A percentile compares a stretch with the other conserved stretches of the same genome.
Conservation (phyloP, 2,888 invertebrate genomes). For the Dicyrtoma fusca region DNA sequence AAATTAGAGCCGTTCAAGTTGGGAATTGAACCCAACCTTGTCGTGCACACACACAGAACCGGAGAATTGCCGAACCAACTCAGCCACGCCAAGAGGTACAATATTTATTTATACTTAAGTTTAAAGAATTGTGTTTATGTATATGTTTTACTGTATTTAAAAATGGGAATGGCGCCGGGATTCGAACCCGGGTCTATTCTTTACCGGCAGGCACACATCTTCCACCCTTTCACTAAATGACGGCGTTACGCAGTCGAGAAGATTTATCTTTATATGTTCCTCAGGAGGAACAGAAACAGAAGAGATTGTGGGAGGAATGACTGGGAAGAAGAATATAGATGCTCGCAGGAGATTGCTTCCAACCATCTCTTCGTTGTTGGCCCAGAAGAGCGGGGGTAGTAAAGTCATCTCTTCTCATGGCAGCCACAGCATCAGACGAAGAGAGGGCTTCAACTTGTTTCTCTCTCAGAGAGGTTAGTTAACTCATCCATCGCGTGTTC, state of each 20-base stretch:
- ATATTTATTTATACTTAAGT: constrained; percentile 22
- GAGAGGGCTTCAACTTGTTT: background rate
- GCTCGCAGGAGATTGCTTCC: background rate
- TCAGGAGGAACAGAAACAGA: no score
- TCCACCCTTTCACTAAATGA: constrained; percentile 12
- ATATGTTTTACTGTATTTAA: constrained; percentile 5
- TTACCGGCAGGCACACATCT: constrained; percentile 21
- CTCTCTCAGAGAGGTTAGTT: background rate
- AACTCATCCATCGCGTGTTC: constrained; percentile 20
- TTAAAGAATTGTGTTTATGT: constrained; percentile 20
- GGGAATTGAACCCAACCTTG: background rate
- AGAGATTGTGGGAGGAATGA: no score
- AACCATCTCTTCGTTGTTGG: no score
- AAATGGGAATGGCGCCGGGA: constrained; percentile 29
- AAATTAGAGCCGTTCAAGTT: constrained; percentile 10
- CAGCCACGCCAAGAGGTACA: constrained; percentile 26
- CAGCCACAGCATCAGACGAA: background rate
- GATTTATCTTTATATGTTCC: no score
- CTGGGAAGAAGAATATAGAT: background rate
- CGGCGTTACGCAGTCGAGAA: background rate
- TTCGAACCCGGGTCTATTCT: constrained; percentile 30
- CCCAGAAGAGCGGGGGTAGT: no score
- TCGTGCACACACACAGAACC: background rate
- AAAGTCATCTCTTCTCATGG: no score
- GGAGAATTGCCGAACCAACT: constrained; percentile 27